Base-by-base conservation (phyloP, 2,113 vertebrate genomes). In the Hypanus sabinus region DNA sequence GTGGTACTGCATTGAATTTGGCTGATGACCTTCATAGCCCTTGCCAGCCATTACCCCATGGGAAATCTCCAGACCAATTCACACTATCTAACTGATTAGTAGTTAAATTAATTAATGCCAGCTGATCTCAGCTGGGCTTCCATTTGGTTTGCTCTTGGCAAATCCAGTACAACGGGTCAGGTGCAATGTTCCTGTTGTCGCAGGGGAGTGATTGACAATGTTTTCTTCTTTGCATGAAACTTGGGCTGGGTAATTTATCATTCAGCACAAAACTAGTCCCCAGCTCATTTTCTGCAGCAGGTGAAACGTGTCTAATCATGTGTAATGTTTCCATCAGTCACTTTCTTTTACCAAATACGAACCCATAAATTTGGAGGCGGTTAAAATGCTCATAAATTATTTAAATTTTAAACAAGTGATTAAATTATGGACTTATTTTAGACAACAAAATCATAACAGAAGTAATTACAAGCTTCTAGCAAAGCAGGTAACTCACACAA, bases 61-160 rank as follows among this genome's bases (percentile, higher is more conserved):
- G 96, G 97, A 96, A 96, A 96, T 95, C 95, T 95, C 96, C 95
- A 95, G 95, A 96, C 95, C 95, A 96, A 94, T 95, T 95, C 76
- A 81, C 95, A 94, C 87, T 96, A 95, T 95, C 76, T 95, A 95
- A 97, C 96, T 95, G 95, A 92, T 92, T 95, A 94, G 94, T 96
- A 95, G 94, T 97, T 97, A 96, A 96, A 97, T 97, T 97, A 96
- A 97, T 97, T 96, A 95, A 94, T 95, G 95, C 96, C 95, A 95
- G 94, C 94, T 96, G 96, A 96, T 96, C 96, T 96, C 96, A 97
- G 96, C 96, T 97, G 97, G 95, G 95, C 96, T 96, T 96, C 96
- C 95, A 96, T 97, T 97, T 96, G 95, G 94, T 95, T 96, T 96
- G 95, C 95, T 96, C 96, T 95, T 95, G 94, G 95, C 94, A 96